These are phyloP conservation scores for Phallusia fumigata DNA, from an alignment of 23 tunicate species.

Conservation along the genomic window DNA sequence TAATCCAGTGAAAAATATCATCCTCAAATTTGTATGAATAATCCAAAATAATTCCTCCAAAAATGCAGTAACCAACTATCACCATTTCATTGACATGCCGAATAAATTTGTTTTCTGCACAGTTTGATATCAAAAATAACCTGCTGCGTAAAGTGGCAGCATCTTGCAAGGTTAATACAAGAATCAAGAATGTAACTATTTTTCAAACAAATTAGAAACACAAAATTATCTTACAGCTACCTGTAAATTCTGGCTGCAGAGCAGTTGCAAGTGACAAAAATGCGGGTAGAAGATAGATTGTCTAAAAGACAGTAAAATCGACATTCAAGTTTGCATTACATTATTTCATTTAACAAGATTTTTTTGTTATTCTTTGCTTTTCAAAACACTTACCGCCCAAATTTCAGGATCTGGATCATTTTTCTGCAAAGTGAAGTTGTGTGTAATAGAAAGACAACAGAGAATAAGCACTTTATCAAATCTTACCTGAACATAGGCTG, in stretches of 20 bases:
- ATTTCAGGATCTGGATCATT: constrained; percentile 35
- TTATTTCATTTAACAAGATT: too few species aligned
- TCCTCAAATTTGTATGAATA: constrained; percentile 14
- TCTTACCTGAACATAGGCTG: not conserved
- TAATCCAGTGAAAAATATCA: constrained; percentile 28
- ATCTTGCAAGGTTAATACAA: too few species aligned
- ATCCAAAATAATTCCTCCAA: constrained; percentile 15
- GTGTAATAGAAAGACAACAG: not conserved
- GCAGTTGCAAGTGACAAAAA: not conserved
- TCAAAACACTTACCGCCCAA: constrained; percentile 42
- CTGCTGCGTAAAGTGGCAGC: too few species aligned
- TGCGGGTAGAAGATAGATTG: not conserved
- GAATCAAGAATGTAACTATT: too few species aligned
- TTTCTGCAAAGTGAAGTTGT: constrained; percentile 6
- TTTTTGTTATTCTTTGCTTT: not conserved
- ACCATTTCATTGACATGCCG: constrained; percentile 4
- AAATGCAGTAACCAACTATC: constrained; percentile 22
- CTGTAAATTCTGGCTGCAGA: not conserved
- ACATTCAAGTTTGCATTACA: not conserved
- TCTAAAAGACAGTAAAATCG: not conserved
- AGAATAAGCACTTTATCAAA: not conserved
- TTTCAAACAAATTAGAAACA: not conserved
- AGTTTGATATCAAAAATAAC: too few species aligned
- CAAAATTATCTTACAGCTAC: not conserved
- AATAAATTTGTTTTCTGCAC: constrained; percentile 1